Conservation (phyloP, 2,888 invertebrate genomes). For the Odontomyia ornata region DNA sequence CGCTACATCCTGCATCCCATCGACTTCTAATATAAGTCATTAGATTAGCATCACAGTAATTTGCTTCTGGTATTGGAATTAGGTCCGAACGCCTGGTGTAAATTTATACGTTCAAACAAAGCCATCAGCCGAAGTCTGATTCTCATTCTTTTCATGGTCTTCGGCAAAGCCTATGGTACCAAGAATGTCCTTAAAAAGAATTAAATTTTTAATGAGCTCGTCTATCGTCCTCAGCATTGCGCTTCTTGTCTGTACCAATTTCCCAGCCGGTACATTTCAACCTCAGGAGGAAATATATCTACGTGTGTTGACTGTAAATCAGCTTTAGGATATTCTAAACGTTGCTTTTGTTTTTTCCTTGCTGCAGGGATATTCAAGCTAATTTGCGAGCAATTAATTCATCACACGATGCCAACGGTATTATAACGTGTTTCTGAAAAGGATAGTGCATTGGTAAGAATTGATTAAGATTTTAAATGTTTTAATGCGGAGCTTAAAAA, state of each 20-base stretch:
- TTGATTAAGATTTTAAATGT: no score
- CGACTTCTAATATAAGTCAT: slow-evolving; percentile 29
- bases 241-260: neutral
- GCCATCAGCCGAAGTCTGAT: neutral
- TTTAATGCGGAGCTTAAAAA: no score
- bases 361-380: neutral
- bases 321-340: neutral
- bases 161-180: neutral
- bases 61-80: slow-evolving; percentile 36
- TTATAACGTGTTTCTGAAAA: no score
- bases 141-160: neutral
- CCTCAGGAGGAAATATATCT: neutral
- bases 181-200: slow-evolving; percentile 34
- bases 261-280: neutral
- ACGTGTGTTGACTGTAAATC: slow-evolving; percentile 31
- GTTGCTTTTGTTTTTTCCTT: neutral
- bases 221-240: neutral
- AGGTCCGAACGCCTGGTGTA: slow-evolving; percentile 2
- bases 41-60: slow-evolving; percentile 44
- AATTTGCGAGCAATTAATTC: slow-evolving; percentile 43
- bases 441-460: no score
- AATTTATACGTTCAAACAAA: slow-evolving; percentile 33
- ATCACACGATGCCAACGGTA: no score
- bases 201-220: slow-evolving; percentile 35
- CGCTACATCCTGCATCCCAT: neutral